phyloP scores from a whole-genome alignment of 2,113 vertebrate species.

The Apodemus sylvaticus region DNA sequence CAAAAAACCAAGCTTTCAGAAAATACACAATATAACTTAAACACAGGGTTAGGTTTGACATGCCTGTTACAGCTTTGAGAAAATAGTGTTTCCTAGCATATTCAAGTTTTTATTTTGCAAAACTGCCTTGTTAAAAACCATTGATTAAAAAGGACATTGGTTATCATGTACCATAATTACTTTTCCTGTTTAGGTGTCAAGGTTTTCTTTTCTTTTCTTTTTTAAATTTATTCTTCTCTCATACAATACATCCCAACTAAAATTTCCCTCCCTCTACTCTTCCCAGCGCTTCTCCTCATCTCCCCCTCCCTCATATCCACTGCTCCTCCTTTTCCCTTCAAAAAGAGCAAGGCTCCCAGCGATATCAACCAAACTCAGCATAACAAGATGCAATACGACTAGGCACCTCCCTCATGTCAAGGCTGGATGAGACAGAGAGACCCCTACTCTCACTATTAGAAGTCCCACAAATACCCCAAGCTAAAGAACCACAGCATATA shows the following conservation, averaged over 20 bases:
- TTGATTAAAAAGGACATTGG: not conserved
- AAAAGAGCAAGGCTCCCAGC: not conserved
- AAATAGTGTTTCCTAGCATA: not conserved
- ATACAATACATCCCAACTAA: not conserved
- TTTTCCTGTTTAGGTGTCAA: not conserved
- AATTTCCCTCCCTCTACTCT: not conserved
- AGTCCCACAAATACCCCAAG: not conserved
- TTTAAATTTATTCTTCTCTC: not conserved
- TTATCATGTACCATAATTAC: not conserved
- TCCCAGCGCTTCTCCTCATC: not conserved
- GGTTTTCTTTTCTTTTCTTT: not conserved
- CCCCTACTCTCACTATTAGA: not conserved
- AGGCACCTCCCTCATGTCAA: not conserved
- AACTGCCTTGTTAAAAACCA: not conserved
- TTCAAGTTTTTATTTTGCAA: not conserved
- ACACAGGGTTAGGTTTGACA: not conserved
- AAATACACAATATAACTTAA: not conserved
- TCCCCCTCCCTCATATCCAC: not conserved
- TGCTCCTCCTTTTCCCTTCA: not conserved
- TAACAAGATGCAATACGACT: not conserved
- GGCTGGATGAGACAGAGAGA: not conserved
- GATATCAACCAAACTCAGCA: not conserved
- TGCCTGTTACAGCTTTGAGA: not conserved
- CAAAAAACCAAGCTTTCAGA: not conserved
- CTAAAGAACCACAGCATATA: not conserved